Evolutionary conservation across 2,797 vertebrate genomes (phyloP).

Genomic region (Spinus olivaceus): DNA sequence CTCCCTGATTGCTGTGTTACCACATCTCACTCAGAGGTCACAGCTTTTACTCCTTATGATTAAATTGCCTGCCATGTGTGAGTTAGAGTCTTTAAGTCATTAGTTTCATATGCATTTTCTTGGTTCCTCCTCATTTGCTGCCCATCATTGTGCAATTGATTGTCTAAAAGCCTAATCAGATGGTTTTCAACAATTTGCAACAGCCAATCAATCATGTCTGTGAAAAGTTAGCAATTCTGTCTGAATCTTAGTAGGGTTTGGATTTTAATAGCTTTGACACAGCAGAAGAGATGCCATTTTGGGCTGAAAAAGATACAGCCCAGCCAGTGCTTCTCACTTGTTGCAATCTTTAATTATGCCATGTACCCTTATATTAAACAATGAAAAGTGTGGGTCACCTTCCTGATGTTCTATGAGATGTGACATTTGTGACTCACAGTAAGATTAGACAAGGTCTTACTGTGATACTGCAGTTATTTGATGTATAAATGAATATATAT

Average conservation of each 20-base stretch:
- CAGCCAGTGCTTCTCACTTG: neutral
- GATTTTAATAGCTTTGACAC: neutral
- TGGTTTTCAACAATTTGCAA: neutral
- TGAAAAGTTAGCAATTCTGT: neutral
- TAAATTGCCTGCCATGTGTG: neutral
- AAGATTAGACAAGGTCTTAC: neutral
- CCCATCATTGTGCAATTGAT: neutral
- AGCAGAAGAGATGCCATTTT: neutral
- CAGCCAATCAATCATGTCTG: neutral
- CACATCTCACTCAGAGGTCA: neutral
- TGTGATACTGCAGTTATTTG: neutral
- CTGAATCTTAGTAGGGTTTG: neutral
- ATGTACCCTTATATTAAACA: neutral
- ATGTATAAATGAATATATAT: neutral
- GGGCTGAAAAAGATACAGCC: neutral
- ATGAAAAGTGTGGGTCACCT: neutral
- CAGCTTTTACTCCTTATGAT: neutral
- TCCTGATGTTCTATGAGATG: neutral
- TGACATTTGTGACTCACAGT: neutral
- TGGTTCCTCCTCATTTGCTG: neutral
- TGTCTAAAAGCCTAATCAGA: neutral
- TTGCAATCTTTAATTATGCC: neutral
- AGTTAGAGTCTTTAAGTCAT: neutral
- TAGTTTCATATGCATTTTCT: neutral
- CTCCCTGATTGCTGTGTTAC: neutral